Evolutionary conservation across 2,797 vertebrate genomes (phyloP).

Genomic region (Furcifer pardalis): DNA sequence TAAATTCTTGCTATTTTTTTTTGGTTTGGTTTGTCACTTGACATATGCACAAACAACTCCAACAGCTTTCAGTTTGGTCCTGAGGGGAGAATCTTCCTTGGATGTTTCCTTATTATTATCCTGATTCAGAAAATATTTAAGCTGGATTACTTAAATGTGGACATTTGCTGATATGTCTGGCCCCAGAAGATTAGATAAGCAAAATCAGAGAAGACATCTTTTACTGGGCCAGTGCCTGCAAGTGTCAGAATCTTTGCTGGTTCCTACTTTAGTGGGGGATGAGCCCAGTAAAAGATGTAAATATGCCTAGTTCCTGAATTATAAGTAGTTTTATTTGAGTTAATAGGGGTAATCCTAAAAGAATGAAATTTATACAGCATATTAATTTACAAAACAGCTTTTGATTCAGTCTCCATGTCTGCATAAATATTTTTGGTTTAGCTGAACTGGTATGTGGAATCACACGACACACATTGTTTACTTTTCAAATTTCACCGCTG

Average conservation of each 20-base stretch:
- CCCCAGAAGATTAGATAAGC: background rate
- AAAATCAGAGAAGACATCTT: background rate
- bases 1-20: background rate
- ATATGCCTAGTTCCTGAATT: background rate
- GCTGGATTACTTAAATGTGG: background rate
- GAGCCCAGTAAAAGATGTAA: background rate
- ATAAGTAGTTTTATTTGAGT: background rate
- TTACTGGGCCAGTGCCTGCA: background rate
- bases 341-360: background rate
- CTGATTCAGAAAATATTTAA: background rate
- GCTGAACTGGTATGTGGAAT: no score
- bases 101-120: conserved; percentile 12
- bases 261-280: background rate
- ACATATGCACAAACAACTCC: conserved; percentile 4
- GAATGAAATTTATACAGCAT: background rate
- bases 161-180: background rate
- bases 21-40: background rate
- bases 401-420: background rate
- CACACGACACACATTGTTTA: conserved; percentile 11
- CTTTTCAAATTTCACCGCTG: conserved; percentile 17
- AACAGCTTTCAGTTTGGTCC: conserved; percentile 2
- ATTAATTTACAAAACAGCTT: background rate
- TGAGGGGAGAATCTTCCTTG: conserved; percentile 19
- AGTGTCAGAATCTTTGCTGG: background rate
- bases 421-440: background rate